These are phyloP conservation scores for Platichthys flesus DNA, from an alignment of 2,113 vertebrate genomes.

Conservation along the genomic window DNA sequence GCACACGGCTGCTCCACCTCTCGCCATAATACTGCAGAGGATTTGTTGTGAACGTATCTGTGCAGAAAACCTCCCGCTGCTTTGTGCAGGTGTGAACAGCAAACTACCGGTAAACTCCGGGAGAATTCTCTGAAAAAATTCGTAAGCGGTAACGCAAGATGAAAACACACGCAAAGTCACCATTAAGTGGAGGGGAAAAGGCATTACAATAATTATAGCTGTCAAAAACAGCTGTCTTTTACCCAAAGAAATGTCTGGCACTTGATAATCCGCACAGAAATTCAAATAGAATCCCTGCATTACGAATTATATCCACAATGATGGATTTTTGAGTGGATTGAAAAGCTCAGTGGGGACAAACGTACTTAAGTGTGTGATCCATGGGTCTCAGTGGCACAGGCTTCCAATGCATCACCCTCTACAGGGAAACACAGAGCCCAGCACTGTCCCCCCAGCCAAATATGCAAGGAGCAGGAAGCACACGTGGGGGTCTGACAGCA, in stretches of 20 bases:
- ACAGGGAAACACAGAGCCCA: conserved; percentile 22
- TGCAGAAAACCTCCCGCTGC: too few relatives aligned
- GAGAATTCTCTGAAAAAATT: not conserved
- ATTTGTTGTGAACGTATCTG: too few relatives aligned
- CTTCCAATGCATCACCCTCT: conserved; percentile 57
- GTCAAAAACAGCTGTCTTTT: conserved; percentile 33
- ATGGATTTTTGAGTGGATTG: conserved; percentile 42
- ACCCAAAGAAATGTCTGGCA: conserved; percentile 39
- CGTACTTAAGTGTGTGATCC: conserved; percentile 55
- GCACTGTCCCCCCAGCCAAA: conserved; percentile 25
- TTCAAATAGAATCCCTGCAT: conserved; percentile 29
- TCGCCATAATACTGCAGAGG: too few relatives aligned
- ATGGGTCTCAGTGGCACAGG: conserved; percentile 50
- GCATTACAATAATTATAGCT: conserved; percentile 16
- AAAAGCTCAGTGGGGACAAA: conserved; percentile 45
- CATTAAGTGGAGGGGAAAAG: not conserved
- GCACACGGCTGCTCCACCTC: too few relatives aligned
- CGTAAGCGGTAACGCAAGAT: not conserved
- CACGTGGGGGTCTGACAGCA: conserved; percentile 39
- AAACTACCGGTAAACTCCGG: too few relatives aligned
- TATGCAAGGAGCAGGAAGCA: not conserved
- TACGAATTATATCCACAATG: conserved; percentile 39
- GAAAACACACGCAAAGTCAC: conserved; percentile 26
- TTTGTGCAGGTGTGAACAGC: too few relatives aligned
- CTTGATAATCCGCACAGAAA: conserved; percentile 3